Evolutionary conservation across 2,888 invertebrate genomes (phyloP), one percentile per base, ranked within the genome.

Genomic region (Caenorhabditis becei): DNA sequence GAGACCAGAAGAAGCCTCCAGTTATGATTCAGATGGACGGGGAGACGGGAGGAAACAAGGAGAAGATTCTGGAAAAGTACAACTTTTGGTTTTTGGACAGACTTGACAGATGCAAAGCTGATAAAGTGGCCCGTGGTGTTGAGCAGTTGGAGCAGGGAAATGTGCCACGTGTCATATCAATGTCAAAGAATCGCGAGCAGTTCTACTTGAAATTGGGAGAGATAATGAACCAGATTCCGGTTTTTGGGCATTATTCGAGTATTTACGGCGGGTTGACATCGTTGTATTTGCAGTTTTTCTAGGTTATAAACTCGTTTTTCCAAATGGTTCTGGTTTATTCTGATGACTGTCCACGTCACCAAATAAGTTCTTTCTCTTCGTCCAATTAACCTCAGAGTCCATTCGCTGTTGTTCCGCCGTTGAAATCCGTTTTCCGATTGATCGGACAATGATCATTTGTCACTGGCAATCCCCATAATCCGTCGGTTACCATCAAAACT

Each of bases 11-110:
- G 53, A 79, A 80, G 35, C 77, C 88, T 1, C 88, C 88, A 18
- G 56, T 80, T 0, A 66, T 86, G 63, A 86, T 88, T 28, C 88
- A 88, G 58, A 88, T 88, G 88, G 88, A 88, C 66, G 88, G 88
- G 47, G 88, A 88, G 69, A 86, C 85, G 11, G 87, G 80, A 1
- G 86, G 87, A n/a, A 83, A 84, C 41, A 88, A 88, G 67, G 83
- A 79, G 49, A 65, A 65, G 23, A 70, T 84, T 0, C 69, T 84
- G 35, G 75, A 77, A 51, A 80, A 81, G 41, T 88, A 87, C 72
- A 71, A 83, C 32, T 83, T 88, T 66, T 88, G 88, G 88, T 88
- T 88, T 58, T 59, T 88, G 61, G 74, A 85, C 49, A 78, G 74
- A 41, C 47, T 80, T 10, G 65, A 77, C 16, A 26, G 59, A 41